Base-by-base conservation (phyloP, 2,888 invertebrate species). In the Ditylenchus weischeri region DNA sequence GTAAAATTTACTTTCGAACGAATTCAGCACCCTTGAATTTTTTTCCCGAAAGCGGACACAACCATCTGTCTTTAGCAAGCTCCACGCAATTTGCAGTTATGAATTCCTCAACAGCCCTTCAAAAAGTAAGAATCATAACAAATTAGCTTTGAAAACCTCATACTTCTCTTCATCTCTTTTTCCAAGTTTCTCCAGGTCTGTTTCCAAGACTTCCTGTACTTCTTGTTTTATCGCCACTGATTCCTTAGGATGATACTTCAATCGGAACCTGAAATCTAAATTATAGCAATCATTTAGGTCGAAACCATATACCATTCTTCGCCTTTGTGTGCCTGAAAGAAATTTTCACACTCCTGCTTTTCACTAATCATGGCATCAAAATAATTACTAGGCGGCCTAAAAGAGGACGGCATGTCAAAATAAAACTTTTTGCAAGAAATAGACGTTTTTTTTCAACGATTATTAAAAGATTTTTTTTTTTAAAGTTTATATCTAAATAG, bases 1-100 rank as follows among this genome's bases (percentile, higher is more conserved):
- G 29, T 23, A 54, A 54, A 23, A 29, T 7, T 10, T 54, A 54
- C 54, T 29, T 98, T 70, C 93, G 89, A 47, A 98, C 94, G 85
- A 95, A 98, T 84, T 98, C 96, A 0, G 96, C 95, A 0, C 96
- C 89, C 84, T 96, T 98, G 86, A 98, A 98, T 84, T 98, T 98
- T 84, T 98, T 98, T 0, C 96, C 96, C 65, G 94, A 95, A 11
- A 98, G 86, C 0, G 98, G 98, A 85, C 98, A 98, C 75, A 98
- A 85, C 96, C 96, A 98, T 81, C 98, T 98, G 84, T 96, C 98
- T 83, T 94, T 94, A 0, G 92, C 91, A 74, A 98, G 83, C 85
- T 98, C 96, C 82, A 96, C 92, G 0, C 94, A 94, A 84, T 98
- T 98, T 0, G 93, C 90, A 79, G 90, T 89, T n/a, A 98, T 90